phyloP scores from a whole-genome alignment of 2,888 invertebrate species.

The Metalampra italica region DNA sequence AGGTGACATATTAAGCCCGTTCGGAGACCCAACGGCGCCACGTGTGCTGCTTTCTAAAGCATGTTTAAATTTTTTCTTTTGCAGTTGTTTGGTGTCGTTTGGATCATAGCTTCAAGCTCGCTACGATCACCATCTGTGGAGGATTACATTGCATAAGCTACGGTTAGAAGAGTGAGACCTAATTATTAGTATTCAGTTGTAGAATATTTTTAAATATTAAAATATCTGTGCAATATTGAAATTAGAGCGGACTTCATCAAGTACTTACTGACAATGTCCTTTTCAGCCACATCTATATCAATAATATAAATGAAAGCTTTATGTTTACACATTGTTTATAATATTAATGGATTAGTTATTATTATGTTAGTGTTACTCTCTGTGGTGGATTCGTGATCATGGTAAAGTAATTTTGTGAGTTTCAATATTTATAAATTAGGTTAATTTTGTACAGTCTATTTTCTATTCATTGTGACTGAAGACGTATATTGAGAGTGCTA shows the following conservation, averaged over 20 bases:
- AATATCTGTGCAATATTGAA: neutral
- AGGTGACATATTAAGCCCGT: constrained; percentile 73
- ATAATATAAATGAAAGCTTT: constrained; percentile 24
- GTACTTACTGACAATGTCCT: constrained; percentile 28
- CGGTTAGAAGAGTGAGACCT: constrained; percentile 55
- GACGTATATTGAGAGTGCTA: constrained; percentile 36
- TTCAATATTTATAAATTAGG: neutral
- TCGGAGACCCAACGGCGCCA: constrained; percentile 58
- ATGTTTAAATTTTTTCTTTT: constrained; percentile 79
- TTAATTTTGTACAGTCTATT: constrained; percentile 11
- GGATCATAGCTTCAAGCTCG: constrained; percentile 79
- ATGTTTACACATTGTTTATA: neutral
- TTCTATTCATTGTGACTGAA: constrained; percentile 38
- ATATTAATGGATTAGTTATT: constrained; percentile 14
- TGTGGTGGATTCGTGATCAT: constrained; percentile 1
- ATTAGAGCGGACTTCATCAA: neutral
- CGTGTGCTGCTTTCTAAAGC: constrained; percentile 73
- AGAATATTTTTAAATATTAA: constrained; percentile 4
- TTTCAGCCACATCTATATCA: constrained; percentile 21
- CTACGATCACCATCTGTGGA: constrained; percentile 80
- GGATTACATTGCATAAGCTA: constrained; percentile 76
- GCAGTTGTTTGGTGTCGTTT: constrained; percentile 80
- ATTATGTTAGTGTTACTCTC: constrained; percentile 9
- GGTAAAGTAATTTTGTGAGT: neutral
- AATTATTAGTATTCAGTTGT: constrained; percentile 19